Base-by-base conservation (phyloP, 2,113 vertebrate genomes). In the Coracopsis vasa region DNA sequence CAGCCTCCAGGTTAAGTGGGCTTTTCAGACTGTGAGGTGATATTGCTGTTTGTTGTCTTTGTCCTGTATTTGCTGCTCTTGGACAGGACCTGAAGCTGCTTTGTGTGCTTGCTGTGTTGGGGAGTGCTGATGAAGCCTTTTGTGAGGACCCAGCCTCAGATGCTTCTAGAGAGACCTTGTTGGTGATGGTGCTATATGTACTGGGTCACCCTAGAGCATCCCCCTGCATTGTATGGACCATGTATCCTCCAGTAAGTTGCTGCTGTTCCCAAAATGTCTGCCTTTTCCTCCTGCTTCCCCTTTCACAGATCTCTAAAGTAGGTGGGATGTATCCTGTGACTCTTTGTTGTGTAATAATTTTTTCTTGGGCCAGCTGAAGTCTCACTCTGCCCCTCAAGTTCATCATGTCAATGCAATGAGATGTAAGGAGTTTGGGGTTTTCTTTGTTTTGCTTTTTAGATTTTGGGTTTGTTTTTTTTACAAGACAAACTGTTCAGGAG, bases 1-100 rank as follows among this genome's bases (percentile, higher is more conserved):
- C 53, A 42, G 62, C 37, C 16, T 75, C 28, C 6, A 47, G 1
- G 0, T 0, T 1, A 0, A 2, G 0, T 12, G 0, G 1, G 1
- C 0, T 54, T 77, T 4, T 66, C 0, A 47, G 25, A 0, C 0
- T 37, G 0, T 27, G 11, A 3, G 69, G 8, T 9, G 10, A 8
- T 0, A 0, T 21, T 75, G 4, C 7, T 18, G 2, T 0, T 1
- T 74, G 33, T 1, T 33, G 1, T 80, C 2, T 29, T 3, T 56
- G 25, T 7, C 6, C 6, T 0, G 0, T 25, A 5, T 24, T 8
- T 70, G 54, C 13, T 71, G 9, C 3, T 66, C 5, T 25, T 62
- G 65, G 8, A 3, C 13, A 13, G 18, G 11, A 29, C 1, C 5
- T 0, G 0, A 33, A 50, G 27, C 9, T 88, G 20, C 2, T 53